These are phyloP conservation scores for Huso huso DNA, from an alignment of 2,797 vertebrate genomes.

Conservation along the genomic window DNA sequence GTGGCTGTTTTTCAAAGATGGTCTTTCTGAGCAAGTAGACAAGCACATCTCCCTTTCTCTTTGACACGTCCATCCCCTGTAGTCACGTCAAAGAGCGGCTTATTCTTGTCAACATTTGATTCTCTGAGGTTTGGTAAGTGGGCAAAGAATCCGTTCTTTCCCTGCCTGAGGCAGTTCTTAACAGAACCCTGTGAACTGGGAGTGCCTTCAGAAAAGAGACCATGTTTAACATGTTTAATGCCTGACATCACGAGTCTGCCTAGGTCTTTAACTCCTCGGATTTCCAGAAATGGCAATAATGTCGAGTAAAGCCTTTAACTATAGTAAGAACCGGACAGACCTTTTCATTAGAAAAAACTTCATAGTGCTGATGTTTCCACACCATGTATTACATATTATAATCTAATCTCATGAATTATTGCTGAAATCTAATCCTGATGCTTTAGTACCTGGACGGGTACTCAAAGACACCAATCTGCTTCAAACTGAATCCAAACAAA, in stretches of 20 bases:
- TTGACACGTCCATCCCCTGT: constrained; percentile 39
- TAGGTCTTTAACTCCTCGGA: neutral
- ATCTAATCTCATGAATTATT: too few relatives aligned
- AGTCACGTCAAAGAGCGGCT: constrained; percentile 59
- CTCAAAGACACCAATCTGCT: too few relatives aligned
- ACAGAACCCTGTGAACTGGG: constrained; percentile 36
- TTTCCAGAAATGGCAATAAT: neutral
- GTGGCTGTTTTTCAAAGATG: too few relatives aligned
- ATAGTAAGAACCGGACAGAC: too few relatives aligned
- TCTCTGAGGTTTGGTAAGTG: constrained; percentile 55
- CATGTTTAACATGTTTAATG: constrained; percentile 46
- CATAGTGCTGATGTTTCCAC: too few relatives aligned
- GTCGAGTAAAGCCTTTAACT: neutral
- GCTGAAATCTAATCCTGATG: too few relatives aligned
- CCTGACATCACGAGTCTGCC: constrained; percentile 41
- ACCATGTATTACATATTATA: too few relatives aligned
- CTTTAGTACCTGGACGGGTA: too few relatives aligned
- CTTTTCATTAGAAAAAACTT: too few relatives aligned
- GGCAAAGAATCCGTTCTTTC: constrained; percentile 61
- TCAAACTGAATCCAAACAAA: too few relatives aligned
- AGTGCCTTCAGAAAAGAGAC: constrained; percentile 26
- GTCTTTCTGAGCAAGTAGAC: too few relatives aligned
- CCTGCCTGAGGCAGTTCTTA: constrained; percentile 53
- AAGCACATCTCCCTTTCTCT: neutral
- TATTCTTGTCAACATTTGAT: constrained; percentile 65